Percentiles rank a stretch among this genome's conserved stretches.
These are phyloP conservation scores for Orchestia grillus DNA, from an alignment of 1,140 invertebrate species.

Conservation along the genomic window DNA sequence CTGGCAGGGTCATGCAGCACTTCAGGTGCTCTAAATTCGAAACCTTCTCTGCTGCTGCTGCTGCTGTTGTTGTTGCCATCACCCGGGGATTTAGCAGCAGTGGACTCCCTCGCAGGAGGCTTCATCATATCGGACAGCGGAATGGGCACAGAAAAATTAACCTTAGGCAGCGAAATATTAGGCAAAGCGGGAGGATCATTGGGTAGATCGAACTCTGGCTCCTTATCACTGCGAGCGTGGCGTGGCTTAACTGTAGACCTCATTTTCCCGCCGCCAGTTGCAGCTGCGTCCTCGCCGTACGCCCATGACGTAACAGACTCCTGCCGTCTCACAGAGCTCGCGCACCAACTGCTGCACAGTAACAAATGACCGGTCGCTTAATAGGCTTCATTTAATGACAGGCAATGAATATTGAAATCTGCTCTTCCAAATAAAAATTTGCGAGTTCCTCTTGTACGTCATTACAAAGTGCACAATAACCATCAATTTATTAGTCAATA, in stretches of 20 bases:
- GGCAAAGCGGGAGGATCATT: conserved; percentile 54
- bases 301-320: neutral
- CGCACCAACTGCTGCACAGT: neutral
- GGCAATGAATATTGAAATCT: too few species aligned
- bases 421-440: too few species aligned
- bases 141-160: conserved; percentile 58
- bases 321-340: neutral
- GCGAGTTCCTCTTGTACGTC: too few species aligned
- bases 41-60: conserved; percentile 53
- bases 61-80: too few species aligned
- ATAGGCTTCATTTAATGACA: neutral
- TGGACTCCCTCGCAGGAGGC: neutral
- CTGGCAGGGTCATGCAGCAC: conserved; percentile 60
- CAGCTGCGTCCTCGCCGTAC: neutral
- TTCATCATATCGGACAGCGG: neutral
- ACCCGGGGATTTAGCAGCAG: neutral
- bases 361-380: neutral
- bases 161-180: conserved; percentile 60
- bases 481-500: too few species aligned
- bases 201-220: conserved; percentile 56
- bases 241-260: conserved; percentile 57
- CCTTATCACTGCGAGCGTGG: conserved; percentile 32
- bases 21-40: conserved; percentile 62
- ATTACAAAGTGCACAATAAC: too few species aligned
- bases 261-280: conserved; percentile 59